Conservation (phyloP, 2,888 invertebrate species). For the Achlya flavicornis region DNA sequence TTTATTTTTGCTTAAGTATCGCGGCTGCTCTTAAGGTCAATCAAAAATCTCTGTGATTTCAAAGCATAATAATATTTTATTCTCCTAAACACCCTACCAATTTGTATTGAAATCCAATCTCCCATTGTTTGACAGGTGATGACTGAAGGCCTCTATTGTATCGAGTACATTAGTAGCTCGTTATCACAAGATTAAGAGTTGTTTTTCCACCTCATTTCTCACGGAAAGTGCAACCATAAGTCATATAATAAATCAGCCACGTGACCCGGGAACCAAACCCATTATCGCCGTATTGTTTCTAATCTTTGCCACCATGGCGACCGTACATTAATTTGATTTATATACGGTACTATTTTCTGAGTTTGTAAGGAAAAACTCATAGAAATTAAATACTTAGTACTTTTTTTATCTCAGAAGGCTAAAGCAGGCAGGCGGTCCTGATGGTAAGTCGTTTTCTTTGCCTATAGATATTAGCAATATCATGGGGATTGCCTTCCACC, state of each 20-base stretch:
- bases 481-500: too few species aligned
- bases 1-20: too few species aligned
- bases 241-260: not conserved
- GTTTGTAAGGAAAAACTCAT: not conserved
- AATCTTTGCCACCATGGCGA: not conserved
- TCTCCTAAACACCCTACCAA: too few species aligned
- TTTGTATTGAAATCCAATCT: not conserved
- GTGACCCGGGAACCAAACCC: slow-evolving; percentile 8
- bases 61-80: too few species aligned
- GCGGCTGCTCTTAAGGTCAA: too few species aligned
- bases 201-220: not conserved
- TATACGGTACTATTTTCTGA: not conserved
- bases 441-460: too few species aligned
- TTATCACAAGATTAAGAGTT: not conserved
- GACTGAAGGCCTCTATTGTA: not conserved
- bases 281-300: not conserved
- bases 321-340: slow-evolving; percentile 19
- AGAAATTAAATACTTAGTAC: not conserved
- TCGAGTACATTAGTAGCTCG: not conserved
- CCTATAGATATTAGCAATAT: too few species aligned
- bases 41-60: too few species aligned
- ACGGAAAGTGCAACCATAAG: not conserved
- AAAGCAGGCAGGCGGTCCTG: too few species aligned
- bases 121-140: not conserved
- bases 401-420: not conserved